Conservation (phyloP, 2,797 vertebrate species). For the Channa striata region DNA sequence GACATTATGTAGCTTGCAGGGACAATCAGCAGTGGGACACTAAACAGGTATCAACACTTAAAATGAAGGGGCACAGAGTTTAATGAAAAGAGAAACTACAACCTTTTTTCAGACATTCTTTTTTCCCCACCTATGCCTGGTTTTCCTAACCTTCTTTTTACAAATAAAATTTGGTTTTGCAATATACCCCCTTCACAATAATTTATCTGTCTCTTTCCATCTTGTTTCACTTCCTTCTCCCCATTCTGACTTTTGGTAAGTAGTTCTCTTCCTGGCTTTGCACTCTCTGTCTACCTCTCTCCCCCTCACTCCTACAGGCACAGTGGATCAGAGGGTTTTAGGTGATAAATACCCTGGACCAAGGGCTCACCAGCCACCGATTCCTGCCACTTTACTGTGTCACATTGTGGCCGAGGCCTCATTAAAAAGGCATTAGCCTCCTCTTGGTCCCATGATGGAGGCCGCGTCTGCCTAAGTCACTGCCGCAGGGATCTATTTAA, state of each 20-base stretch:
- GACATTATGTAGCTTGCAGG: conserved; percentile 66
- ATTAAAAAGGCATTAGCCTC: conserved; percentile 86
- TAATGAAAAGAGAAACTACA: neutral
- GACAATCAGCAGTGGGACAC: conserved; percentile 42
- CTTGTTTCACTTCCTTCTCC: neutral
- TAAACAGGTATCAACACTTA: conserved; percentile 59
- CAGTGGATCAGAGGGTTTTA: conserved; percentile 73
- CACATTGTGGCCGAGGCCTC: conserved; percentile 78
- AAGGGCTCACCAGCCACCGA: conserved; percentile 67
- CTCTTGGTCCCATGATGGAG: conserved; percentile 75
- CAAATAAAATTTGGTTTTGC: neutral
- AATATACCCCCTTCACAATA: neutral
- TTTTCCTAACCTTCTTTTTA: neutral
- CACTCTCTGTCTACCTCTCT: conserved; percentile 10
- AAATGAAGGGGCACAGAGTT: conserved; percentile 12
- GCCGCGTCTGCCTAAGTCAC: conserved; percentile 60
- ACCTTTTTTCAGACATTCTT: neutral
- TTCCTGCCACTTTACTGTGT: conserved; percentile 76
- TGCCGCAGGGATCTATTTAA: conserved; percentile 79
- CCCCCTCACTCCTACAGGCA: conserved; percentile 49
- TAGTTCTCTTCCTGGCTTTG: conserved; percentile 40
- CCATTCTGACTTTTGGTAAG: conserved; percentile 29
- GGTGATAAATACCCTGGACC: conserved; percentile 77
- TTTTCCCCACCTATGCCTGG: neutral
- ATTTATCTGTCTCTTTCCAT: neutral